Evolutionary conservation across 2,113 vertebrate genomes (phyloP).

Genomic region (Channa maculata): DNA sequence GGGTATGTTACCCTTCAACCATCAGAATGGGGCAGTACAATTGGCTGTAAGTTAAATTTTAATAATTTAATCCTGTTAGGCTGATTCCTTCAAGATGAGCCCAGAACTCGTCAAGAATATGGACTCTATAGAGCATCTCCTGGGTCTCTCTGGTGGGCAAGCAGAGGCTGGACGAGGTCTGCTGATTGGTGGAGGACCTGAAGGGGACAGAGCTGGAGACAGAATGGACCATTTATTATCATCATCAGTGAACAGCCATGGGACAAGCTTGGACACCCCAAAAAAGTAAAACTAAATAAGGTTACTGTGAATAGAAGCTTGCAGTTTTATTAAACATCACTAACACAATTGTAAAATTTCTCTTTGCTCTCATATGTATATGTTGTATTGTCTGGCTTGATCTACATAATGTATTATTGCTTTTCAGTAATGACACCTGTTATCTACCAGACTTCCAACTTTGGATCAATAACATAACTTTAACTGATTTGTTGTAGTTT

Average conservation of each 20-base stretch:
- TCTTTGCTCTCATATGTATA: neutral
- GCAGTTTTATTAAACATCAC: neutral
- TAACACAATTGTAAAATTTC: neutral
- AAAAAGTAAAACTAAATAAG: constrained; percentile 27
- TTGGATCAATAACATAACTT: too few species aligned
- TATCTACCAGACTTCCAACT: too few species aligned
- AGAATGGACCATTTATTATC: constrained; percentile 79
- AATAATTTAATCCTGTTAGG: constrained; percentile 74
- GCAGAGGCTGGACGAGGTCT: constrained; percentile 67
- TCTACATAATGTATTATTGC: too few species aligned
- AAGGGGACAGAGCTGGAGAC: neutral
- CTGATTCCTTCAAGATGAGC: constrained; percentile 95
- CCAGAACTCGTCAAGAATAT: constrained; percentile 86
- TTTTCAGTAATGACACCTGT: too few species aligned
- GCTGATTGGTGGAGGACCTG: constrained; percentile 58
- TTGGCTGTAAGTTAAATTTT: neutral
- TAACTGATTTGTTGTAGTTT: too few species aligned
- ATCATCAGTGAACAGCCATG: constrained; percentile 70
- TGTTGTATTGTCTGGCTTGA: too few species aligned
- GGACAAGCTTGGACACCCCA: neutral
- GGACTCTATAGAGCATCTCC: constrained; percentile 80
- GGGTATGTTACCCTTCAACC: constrained; percentile 83
- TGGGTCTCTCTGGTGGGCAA: constrained; percentile 71
- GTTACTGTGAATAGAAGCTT: neutral
- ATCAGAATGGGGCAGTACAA: neutral